Conservation (phyloP, 2,113 vertebrate genomes). For the Pelusios castaneus region DNA sequence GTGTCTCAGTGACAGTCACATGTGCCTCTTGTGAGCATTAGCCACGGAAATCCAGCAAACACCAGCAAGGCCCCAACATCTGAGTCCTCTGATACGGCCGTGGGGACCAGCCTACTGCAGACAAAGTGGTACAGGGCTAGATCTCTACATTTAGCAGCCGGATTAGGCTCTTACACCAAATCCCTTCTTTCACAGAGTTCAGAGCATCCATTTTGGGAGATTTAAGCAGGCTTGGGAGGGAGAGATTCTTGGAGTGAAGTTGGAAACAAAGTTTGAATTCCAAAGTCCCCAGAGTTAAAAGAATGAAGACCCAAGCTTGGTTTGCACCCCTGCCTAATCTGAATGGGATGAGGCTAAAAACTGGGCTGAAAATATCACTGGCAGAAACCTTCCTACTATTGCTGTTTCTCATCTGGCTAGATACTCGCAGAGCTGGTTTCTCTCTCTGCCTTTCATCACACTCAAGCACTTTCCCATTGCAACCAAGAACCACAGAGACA, state of each 20-base stretch:
- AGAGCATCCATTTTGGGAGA: rapidly evolving
- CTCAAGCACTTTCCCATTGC: rapidly evolving
- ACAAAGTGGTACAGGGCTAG: not conserved
- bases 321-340: not conserved
- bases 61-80: rapidly evolving
- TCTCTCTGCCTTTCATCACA: rapidly evolving
- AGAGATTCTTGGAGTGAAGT: rapidly evolving
- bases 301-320: rapidly evolving
- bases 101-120: rapidly evolving
- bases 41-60: not conserved
- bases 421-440: not conserved
- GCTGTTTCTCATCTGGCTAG: not conserved
- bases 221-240: not conserved
- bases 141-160: not conserved
- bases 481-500: rapidly evolving
- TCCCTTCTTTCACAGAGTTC: rapidly evolving
- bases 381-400: not conserved
- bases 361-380: not conserved
- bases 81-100: rapidly evolving
- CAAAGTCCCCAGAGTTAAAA: rapidly evolving
- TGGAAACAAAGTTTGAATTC: rapidly evolving
- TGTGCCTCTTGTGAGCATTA: not conserved
- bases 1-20: not conserved
- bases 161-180: too few relatives aligned
- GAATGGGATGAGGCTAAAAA: rapidly evolving